A percentile compares a stretch with the other conserved stretches of the same genome.
These are phyloP conservation scores for Pyrrhosoma nymphula DNA, from an alignment of 2,888 invertebrate species.

Conservation along the genomic window DNA sequence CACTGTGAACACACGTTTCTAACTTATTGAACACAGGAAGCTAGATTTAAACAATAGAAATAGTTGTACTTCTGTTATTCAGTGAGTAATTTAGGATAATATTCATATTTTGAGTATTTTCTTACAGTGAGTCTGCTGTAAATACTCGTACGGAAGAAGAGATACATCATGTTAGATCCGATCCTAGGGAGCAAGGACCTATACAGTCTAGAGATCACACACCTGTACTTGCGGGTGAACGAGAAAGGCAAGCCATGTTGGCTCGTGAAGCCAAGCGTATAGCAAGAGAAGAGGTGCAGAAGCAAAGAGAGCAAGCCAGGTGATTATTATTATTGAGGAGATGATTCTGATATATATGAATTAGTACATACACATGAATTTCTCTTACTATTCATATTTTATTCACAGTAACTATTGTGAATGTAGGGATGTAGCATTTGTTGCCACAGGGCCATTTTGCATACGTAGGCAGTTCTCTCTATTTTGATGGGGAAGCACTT, in stretches of 20 bases:
- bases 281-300: constrained; percentile 84
- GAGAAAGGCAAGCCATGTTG: constrained; percentile 83
- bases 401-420: background rate
- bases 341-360: background rate
- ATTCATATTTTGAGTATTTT: constrained; percentile 40
- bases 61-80: background rate
- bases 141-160: constrained; percentile 51
- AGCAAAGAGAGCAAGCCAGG: constrained; percentile 79
- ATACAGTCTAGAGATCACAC: constrained; percentile 33
- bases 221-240: constrained; percentile 72
- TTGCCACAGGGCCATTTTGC: background rate
- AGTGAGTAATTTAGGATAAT: background rate
- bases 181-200: constrained; percentile 39
- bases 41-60: background rate
- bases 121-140: constrained; percentile 40
- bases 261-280: constrained; percentile 87
- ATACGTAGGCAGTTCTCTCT: background rate
- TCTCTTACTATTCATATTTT: background rate
- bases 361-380: background rate
- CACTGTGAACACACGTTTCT: no score
- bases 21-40: background rate
- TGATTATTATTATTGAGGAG: constrained; percentile 71
- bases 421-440: no score
- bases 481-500: background rate
- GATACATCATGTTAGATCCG: constrained; percentile 23